Percentiles rank a stretch among this genome's conserved stretches.
These are phyloP conservation scores for crab-eating macaque (Macaca fascicularis) DNA, from an alignment of 2,113 vertebrate genomes.

Conservation along the genomic window DNA sequence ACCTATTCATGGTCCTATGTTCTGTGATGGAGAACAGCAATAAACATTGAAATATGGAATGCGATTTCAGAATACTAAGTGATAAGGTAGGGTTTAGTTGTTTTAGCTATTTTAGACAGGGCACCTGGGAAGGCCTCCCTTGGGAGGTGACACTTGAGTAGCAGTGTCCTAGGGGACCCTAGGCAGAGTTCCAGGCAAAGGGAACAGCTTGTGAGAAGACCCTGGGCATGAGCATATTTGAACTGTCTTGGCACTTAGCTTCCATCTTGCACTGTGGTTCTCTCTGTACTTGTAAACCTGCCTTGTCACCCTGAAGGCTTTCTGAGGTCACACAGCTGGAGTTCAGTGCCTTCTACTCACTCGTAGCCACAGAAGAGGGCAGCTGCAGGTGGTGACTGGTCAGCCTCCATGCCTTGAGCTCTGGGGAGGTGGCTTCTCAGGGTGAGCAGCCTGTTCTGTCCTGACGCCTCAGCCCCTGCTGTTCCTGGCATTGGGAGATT, in stretches of 20 bases:
- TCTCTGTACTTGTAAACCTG: neutral
- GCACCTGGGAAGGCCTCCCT: neutral
- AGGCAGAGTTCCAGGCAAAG: neutral
- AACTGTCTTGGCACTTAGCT: neutral
- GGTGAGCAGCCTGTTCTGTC: neutral
- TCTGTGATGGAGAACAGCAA: neutral
- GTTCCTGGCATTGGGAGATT: neutral
- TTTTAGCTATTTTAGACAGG: neutral
- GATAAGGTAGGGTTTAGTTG: neutral
- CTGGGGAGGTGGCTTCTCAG: neutral
- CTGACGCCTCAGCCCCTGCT: neutral
- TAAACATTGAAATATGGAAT: neutral
- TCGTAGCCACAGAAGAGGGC: neutral
- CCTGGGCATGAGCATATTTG: neutral
- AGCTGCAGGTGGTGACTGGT: neutral
- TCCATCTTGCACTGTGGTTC: rapidly evolving
- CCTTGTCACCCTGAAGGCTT: neutral
- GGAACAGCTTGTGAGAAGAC: neutral
- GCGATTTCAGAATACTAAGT: neutral
- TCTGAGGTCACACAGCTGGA: neutral
- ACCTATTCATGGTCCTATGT: neutral
- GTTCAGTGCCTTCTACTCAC: neutral
- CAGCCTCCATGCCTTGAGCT: neutral
- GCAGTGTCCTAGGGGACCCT: neutral
- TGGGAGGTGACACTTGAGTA: neutral